Conservation (phyloP, 2,888 invertebrate genomes). For the Tetragnatha montana region DNA sequence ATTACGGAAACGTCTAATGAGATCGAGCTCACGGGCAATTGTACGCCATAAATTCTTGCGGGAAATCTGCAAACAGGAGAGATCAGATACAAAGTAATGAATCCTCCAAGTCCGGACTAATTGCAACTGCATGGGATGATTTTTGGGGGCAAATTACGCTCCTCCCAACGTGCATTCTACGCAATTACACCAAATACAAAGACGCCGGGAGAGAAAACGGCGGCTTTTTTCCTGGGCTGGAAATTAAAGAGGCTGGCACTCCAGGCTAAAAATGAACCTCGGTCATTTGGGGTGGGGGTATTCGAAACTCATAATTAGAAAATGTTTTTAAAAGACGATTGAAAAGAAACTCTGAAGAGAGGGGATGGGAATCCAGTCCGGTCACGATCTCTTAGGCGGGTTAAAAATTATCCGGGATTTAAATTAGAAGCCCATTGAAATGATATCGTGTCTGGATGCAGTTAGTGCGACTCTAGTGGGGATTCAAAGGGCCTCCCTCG, state of each 20-base stretch:
- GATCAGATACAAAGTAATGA: conserved; percentile 38
- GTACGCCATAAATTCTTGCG: conserved; percentile 30
- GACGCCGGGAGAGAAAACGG: neutral
- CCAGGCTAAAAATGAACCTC: conserved; percentile 34
- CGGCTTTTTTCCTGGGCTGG: conserved; percentile 18
- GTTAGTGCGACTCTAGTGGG: neutral
- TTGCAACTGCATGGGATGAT: conserved; percentile 39
- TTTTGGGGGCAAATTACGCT: conserved; percentile 41
- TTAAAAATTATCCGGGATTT: neutral
- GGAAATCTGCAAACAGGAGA: conserved; percentile 34
- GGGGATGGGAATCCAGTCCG: neutral
- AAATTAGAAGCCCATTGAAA: neutral
- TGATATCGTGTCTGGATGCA: neutral
- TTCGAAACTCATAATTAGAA: conserved; percentile 50
- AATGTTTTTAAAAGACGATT: conserved; percentile 17
- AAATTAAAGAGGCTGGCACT: conserved; percentile 35
- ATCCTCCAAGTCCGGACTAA: conserved; percentile 39
- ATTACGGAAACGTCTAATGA: conserved; percentile 36
- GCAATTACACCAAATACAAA: conserved; percentile 33
- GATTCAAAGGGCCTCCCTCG: neutral
- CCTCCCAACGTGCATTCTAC: conserved; percentile 20
- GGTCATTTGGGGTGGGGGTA: neutral
- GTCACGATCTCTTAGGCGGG: neutral
- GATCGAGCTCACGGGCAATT: conserved; percentile 21
- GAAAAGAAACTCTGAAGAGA: conserved; percentile 17